A percentile compares a stretch with the other conserved stretches of the same genome.
Evolutionary conservation across 2,888 invertebrate genomes (phyloP).

Genomic region (Leistus spinibarbis): DNA sequence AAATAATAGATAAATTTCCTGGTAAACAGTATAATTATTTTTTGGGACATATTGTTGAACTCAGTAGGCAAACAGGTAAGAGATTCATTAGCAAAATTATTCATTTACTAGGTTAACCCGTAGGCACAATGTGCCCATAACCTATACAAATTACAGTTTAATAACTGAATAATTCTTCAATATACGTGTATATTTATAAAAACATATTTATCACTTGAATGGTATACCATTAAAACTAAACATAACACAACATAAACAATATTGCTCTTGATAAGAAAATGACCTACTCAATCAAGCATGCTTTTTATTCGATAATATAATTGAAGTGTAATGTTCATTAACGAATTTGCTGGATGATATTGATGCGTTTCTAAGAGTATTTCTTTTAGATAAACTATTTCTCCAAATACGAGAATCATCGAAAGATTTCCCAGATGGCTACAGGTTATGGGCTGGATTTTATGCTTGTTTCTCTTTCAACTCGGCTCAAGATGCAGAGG

Average conservation of each 20-base stretch:
- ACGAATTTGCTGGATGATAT: neutral
- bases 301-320: neutral
- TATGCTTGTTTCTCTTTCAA: slow-evolving; percentile 1
- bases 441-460: neutral
- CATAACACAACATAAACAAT: too few species aligned
- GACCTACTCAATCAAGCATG: too few species aligned
- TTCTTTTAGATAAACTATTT: slow-evolving; percentile 17
- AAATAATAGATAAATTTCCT: slow-evolving; percentile 17
- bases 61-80: slow-evolving; percentile 8
- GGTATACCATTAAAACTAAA: too few species aligned
- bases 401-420: neutral
- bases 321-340: neutral
- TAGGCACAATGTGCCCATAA: too few species aligned
- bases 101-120: too few species aligned
- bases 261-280: too few species aligned
- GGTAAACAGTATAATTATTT: slow-evolving; percentile 6
- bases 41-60: slow-evolving; percentile 8
- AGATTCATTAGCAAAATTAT: too few species aligned
- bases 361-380: neutral
- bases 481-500: slow-evolving; percentile 25
- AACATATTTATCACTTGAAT: too few species aligned
- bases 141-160: too few species aligned
- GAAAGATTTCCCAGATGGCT: slow-evolving; percentile 11
- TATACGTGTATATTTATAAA: too few species aligned
- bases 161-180: too few species aligned